Conservation (phyloP, 2,888 invertebrate species). For the Brachynemurus nebulosus region DNA sequence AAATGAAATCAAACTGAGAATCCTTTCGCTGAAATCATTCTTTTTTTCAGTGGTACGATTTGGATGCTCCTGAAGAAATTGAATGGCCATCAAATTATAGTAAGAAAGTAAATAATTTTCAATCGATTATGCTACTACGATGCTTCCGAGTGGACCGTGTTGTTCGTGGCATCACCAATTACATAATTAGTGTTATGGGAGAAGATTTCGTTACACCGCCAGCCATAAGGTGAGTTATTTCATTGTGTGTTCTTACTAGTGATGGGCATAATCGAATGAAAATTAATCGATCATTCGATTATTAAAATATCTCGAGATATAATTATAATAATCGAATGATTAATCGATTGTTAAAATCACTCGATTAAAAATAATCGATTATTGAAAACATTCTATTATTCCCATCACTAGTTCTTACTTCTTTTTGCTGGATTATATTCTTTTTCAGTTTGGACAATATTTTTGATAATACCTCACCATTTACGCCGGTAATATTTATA, state of each 20-base stretch:
- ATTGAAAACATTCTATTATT: neutral
- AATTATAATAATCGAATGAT: no score
- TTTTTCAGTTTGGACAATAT: conserved; percentile 60
- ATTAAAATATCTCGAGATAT: no score
- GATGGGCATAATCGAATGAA: no score
- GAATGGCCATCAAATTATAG: conserved; percentile 58
- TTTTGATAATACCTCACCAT: conserved; percentile 69
- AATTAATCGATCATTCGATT: no score
- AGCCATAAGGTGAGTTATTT: conserved; percentile 48
- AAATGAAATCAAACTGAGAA: conserved; percentile 1
- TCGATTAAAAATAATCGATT: no score
- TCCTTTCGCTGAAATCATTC: conserved; percentile 1
- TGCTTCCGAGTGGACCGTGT: conserved; percentile 85
- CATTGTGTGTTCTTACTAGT: no score
- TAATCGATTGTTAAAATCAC: no score
- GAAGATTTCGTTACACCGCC: conserved; percentile 83
- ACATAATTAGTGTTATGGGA: conserved; percentile 69
- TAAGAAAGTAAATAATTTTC: conserved; percentile 45
- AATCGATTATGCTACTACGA: conserved; percentile 67
- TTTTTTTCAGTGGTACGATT: conserved; percentile 61
- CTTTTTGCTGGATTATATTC: neutral
- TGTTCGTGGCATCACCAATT: conserved; percentile 72
- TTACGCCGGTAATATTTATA: conserved; percentile 82
- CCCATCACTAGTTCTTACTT: neutral
- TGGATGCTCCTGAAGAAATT: conserved; percentile 64